A percentile compares a stretch with the other conserved stretches of the same genome.
Evolutionary conservation across 2,888 invertebrate species (phyloP).

Genomic region (Fragum fragum): DNA sequence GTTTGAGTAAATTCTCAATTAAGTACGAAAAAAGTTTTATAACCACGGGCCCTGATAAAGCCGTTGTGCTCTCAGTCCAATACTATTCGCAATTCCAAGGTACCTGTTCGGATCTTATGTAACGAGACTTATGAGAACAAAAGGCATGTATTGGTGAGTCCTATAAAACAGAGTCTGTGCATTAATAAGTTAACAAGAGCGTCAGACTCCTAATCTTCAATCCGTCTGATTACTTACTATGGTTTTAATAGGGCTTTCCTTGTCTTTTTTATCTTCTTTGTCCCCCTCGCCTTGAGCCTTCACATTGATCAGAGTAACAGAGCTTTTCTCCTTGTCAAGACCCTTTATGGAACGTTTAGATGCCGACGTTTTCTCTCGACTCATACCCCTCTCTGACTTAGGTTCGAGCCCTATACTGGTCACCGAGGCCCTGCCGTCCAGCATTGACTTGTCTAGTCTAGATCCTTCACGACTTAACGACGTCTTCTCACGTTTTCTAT

Average conservation of each 20-base stretch:
- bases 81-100: no score
- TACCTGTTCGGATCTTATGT: no score
- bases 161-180: no score
- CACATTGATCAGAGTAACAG: slow-evolving; percentile 18
- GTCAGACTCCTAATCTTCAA: no score
- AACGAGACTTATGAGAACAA: no score
- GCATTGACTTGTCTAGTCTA: slow-evolving; percentile 4
- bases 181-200: no score
- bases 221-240: neutral
- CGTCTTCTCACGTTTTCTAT: slow-evolving; percentile 12
- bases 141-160: no score
- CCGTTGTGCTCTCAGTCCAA: no score
- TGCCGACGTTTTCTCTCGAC: slow-evolving; percentile 5
- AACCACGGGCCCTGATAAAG: no score
- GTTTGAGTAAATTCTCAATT: no score
- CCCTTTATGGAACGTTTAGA: slow-evolving; percentile 1
- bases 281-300: slow-evolving; percentile 9
- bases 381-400: slow-evolving; percentile 8
- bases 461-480: slow-evolving; percentile 19
- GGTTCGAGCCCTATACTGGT: slow-evolving; percentile 29
- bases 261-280: slow-evolving; percentile 15
- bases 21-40: no score
- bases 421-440: slow-evolving; percentile 13
- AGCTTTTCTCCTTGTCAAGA: slow-evolving; percentile 24
- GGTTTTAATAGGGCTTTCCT: slow-evolving; percentile 17